These are phyloP conservation scores for Myotis findleyi DNA, from an alignment of 2,797 vertebrate species.

Conservation along the genomic window DNA sequence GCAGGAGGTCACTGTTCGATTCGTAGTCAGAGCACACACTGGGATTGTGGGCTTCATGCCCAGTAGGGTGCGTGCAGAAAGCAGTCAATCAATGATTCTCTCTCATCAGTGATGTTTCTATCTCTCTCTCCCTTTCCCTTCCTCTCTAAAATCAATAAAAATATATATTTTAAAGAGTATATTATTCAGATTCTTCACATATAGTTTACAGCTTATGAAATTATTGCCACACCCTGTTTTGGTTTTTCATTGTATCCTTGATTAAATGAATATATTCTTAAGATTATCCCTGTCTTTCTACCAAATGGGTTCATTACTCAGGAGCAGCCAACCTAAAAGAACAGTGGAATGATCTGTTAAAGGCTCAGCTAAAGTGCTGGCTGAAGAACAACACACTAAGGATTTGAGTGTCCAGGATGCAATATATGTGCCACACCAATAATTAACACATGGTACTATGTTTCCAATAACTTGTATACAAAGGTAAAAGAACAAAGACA, in stretches of 20 bases:
- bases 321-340: not conserved
- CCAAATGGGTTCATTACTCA: slow-evolving; percentile 1
- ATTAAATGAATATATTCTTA: not conserved
- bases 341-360: not conserved
- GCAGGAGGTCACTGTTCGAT: too few relatives aligned
- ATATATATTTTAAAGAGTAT: not conserved
- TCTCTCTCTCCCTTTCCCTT: too few relatives aligned
- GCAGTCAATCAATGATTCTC: too few relatives aligned
- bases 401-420: not conserved
- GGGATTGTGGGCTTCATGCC: too few relatives aligned
- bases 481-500: not conserved
- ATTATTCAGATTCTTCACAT: not conserved
- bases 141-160: too few relatives aligned
- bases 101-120: too few relatives aligned
- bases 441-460: too few relatives aligned
- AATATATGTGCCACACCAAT: not conserved
- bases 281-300: slow-evolving; percentile 15
- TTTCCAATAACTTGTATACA: not conserved
- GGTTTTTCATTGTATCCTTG: not conserved
- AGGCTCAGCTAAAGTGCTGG: not conserved
- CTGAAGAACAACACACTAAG: not conserved
- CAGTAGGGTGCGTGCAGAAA: too few relatives aligned
- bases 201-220: slow-evolving; percentile 4
- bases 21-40: too few relatives aligned
- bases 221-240: not conserved